These are phyloP conservation scores for Anguilla japonica DNA, from an alignment of 2,113 vertebrate species.

Conservation along the genomic window DNA sequence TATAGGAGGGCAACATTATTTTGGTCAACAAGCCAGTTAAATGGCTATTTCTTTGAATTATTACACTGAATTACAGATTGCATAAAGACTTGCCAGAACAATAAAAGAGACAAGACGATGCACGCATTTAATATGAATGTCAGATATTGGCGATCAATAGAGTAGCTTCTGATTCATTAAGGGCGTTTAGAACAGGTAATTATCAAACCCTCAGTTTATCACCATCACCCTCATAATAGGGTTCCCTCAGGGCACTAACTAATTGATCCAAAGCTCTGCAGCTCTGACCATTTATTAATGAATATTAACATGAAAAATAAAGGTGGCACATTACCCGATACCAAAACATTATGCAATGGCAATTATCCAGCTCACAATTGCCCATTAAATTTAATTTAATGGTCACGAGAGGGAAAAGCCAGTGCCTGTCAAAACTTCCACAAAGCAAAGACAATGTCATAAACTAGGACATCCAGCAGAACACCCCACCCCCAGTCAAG, in stretches of 20 bases:
- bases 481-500: background rate
- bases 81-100: background rate
- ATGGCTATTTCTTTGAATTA: slow-evolving; percentile 2
- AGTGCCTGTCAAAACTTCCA: background rate
- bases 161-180: slow-evolving; percentile 17
- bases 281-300: background rate
- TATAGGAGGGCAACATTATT: background rate
- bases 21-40: slow-evolving; percentile 5
- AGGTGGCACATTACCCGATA: background rate
- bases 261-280: slow-evolving; percentile 7
- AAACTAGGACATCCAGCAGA: background rate
- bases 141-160: slow-evolving; percentile 14
- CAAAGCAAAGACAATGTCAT: background rate
- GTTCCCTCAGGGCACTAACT: background rate
- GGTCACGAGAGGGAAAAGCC: background rate
- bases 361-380: background rate
- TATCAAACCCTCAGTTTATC: background rate
- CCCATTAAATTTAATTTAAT: slow-evolving; percentile 7
- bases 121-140: background rate
- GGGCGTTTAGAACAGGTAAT: background rate
- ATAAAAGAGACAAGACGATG: background rate
- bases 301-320: background rate
- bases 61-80: background rate
- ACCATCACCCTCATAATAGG: background rate
- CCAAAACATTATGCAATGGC: background rate